Conservation (phyloP, 1,140 invertebrate species). For the Grapholita molesta region DNA sequence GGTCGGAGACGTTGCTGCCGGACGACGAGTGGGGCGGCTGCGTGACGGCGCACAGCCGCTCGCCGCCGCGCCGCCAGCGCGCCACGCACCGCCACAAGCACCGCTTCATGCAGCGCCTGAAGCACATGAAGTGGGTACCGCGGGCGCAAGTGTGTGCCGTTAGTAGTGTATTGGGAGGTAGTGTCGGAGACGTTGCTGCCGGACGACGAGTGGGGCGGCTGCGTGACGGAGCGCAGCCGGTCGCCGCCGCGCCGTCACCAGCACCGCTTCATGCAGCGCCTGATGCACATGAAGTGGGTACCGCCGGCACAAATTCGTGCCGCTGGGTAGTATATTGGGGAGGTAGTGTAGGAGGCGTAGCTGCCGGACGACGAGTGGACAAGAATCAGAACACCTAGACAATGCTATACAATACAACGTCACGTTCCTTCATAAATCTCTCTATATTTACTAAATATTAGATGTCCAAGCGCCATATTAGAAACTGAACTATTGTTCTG, state of each 20-base stretch:
- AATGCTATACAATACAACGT: no score
- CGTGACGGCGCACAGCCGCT: constrained; percentile 53
- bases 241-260: constrained; percentile 60
- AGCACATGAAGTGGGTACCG: constrained; percentile 93
- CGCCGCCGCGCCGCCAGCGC: constrained; percentile 66
- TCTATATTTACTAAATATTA: no score
- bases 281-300: constrained; percentile 90
- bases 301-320: no score
- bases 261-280: constrained; percentile 95
- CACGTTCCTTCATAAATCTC: no score
- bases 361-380: background rate
- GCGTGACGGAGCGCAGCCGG: constrained; percentile 51
- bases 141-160: constrained; percentile 47
- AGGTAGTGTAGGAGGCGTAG: background rate
- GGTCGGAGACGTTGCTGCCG: constrained; percentile 98
- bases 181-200: constrained; percentile 96
- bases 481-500: no score
- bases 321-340: no score
- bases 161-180: background rate
- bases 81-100: constrained; percentile 96
- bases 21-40: constrained; percentile 88
- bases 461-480: no score
- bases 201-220: constrained; percentile 88
- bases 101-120: constrained; percentile 96
- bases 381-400: no score